phyloP scores from a whole-genome alignment of 2,888 invertebrate genomes.

The Nemurella pictetii region DNA sequence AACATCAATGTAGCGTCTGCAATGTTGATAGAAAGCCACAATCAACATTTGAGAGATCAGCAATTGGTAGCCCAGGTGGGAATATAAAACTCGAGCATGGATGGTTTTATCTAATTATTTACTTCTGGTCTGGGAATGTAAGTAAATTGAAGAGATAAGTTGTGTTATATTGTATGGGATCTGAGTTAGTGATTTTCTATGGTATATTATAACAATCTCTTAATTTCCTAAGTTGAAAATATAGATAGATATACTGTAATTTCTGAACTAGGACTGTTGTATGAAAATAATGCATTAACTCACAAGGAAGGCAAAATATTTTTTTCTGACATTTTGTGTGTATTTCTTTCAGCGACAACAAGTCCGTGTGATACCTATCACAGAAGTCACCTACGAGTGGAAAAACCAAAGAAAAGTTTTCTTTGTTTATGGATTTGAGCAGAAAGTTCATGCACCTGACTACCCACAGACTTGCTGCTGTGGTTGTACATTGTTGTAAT shows the following conservation, averaged over 20 bases:
- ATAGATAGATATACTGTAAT: too few species aligned
- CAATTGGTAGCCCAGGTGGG: constrained; percentile 53
- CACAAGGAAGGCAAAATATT: not conserved
- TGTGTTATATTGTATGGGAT: too few species aligned
- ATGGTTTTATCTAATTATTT: too few species aligned
- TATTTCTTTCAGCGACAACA: constrained; percentile 49
- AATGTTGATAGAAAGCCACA: constrained; percentile 53
- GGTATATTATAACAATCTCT: too few species aligned
- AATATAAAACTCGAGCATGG: too few species aligned
- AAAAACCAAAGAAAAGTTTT: constrained; percentile 49
- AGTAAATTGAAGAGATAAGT: not conserved
- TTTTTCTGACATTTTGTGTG: not conserved
- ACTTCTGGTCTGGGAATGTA: too few species aligned
- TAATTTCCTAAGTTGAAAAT: too few species aligned
- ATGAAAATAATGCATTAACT: too few species aligned
- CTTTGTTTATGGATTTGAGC: constrained; percentile 52
- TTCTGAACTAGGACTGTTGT: too few species aligned
- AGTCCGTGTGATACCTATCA: constrained; percentile 52
- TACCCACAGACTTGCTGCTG: constrained; percentile 54
- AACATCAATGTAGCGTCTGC: constrained; percentile 55
- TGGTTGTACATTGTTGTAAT: constrained; percentile 46
- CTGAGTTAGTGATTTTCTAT: too few species aligned
- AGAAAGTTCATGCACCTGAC: constrained; percentile 51
- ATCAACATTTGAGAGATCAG: constrained; percentile 51
- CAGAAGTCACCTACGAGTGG: constrained; percentile 51